Evolutionary conservation across 2,113 vertebrate species (phyloP).

Genomic region (Chionodraco myersi): DNA sequence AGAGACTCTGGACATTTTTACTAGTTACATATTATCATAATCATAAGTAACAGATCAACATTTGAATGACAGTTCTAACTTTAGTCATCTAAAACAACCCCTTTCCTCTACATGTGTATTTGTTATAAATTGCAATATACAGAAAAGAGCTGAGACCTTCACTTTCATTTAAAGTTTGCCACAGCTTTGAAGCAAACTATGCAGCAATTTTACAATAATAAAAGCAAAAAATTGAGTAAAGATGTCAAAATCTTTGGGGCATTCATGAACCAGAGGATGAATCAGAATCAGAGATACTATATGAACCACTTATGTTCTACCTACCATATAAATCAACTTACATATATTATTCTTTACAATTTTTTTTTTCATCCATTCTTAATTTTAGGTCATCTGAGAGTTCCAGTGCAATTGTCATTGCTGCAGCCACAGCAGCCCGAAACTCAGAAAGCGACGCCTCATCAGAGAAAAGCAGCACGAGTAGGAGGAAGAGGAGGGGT

Average conservation of each 20-base stretch:
- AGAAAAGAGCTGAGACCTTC: background rate
- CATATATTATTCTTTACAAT: background rate
- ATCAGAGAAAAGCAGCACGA: constrained; percentile 16
- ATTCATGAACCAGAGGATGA: too few relatives aligned
- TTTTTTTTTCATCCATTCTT: background rate
- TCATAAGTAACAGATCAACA: background rate
- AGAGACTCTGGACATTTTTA: too few relatives aligned
- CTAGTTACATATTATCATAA: too few relatives aligned
- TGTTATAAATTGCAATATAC: background rate
- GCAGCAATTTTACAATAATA: background rate
- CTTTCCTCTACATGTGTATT: background rate
- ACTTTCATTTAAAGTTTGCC: too few relatives aligned
- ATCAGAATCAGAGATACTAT: too few relatives aligned
- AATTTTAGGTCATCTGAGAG: constrained; percentile 32
- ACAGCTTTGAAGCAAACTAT: background rate
- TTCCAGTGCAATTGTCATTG: background rate
- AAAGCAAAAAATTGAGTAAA: too few relatives aligned
- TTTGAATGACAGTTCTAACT: background rate
- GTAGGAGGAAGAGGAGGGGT: constrained; percentile 24
- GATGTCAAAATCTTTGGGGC: too few relatives aligned
- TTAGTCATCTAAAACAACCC: background rate
- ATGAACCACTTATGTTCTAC: too few relatives aligned
- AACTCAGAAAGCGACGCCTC: constrained; percentile 40
- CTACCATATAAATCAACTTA: too few relatives aligned
- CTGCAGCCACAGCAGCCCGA: background rate